Evolutionary conservation across 1,140 invertebrate species (phyloP).

Genomic region (Bombus ignitus): DNA sequence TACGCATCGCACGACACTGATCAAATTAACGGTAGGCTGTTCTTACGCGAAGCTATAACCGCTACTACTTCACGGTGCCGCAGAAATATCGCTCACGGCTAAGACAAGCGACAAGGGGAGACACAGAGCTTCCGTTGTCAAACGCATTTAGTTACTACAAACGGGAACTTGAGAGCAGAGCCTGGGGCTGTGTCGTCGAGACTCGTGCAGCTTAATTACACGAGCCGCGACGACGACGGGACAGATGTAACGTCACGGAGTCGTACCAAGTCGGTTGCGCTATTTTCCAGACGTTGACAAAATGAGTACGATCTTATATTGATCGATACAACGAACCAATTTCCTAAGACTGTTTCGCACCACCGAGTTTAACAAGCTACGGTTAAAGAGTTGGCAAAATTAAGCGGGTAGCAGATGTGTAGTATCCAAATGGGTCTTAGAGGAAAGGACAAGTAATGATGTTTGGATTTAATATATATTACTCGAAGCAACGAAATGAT

Average conservation of each 20-base stretch:
- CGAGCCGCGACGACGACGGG: conserved; percentile 72
- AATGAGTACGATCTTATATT: not conserved
- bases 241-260: conserved; percentile 34
- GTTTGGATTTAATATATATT: no score
- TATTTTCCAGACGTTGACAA: not conserved
- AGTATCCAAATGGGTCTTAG: no score
- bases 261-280: conserved; percentile 20
- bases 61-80: conserved; percentile 42
- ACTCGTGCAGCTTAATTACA: conserved; percentile 80
- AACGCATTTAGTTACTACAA: conserved; percentile 82
- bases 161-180: conserved; percentile 76
- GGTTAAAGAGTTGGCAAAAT: no score
- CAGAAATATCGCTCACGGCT: conserved; percentile 68
- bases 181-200: conserved; percentile 77
- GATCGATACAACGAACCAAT: not conserved
- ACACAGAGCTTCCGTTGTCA: conserved; percentile 80
- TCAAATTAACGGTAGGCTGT: conserved; percentile 42
- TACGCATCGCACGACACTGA: not conserved
- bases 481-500: no score
- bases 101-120: conserved; percentile 71
- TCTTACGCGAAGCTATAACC: conserved; percentile 27
- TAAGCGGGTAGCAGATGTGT: no score
- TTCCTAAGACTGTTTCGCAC: not conserved
- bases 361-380: no score
- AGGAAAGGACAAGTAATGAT: no score